Percentiles rank a stretch among this genome's conserved stretches.
Evolutionary conservation across 2,113 vertebrate genomes (phyloP).

Genomic region (Carlito syrichta): DNA sequence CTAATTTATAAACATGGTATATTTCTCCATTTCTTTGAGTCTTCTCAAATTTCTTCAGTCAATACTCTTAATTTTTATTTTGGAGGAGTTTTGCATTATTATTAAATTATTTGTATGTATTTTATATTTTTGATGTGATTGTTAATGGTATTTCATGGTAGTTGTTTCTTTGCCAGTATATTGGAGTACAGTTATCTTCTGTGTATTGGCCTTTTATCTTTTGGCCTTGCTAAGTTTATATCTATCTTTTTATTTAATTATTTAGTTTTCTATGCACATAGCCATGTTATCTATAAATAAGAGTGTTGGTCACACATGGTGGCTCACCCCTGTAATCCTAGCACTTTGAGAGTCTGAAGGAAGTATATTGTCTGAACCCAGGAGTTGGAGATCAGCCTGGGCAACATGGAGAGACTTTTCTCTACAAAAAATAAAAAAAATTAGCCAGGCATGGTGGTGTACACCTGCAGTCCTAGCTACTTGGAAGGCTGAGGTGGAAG

Average conservation of each 20-base stretch:
- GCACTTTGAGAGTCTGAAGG: too few relatives aligned
- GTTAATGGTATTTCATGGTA: background rate
- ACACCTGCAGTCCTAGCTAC: too few relatives aligned
- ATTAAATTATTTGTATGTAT: background rate
- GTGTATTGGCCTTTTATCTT: background rate
- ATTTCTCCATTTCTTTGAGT: rapidly evolving
- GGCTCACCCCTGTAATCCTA: too few relatives aligned
- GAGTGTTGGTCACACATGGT: too few relatives aligned
- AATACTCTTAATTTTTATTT: background rate
- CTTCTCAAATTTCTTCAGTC: background rate
- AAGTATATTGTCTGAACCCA: too few relatives aligned
- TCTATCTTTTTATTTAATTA: background rate
- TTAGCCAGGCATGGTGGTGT: too few relatives aligned
- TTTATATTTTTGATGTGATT: background rate
- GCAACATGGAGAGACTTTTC: too few relatives aligned
- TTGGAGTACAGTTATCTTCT: background rate
- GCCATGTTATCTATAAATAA: background rate
- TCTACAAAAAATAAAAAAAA: too few relatives aligned
- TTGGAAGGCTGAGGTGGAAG: too few relatives aligned
- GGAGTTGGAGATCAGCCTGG: too few relatives aligned
- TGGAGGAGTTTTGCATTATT: background rate
- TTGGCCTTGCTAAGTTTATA: background rate
- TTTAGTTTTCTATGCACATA: background rate
- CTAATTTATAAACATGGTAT: background rate
- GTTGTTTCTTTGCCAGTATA: background rate